A percentile compares a stretch with the other conserved stretches of the same genome.
phyloP scores from a whole-genome alignment of 2,113 vertebrate genomes.

The Pholis gunnellus region DNA sequence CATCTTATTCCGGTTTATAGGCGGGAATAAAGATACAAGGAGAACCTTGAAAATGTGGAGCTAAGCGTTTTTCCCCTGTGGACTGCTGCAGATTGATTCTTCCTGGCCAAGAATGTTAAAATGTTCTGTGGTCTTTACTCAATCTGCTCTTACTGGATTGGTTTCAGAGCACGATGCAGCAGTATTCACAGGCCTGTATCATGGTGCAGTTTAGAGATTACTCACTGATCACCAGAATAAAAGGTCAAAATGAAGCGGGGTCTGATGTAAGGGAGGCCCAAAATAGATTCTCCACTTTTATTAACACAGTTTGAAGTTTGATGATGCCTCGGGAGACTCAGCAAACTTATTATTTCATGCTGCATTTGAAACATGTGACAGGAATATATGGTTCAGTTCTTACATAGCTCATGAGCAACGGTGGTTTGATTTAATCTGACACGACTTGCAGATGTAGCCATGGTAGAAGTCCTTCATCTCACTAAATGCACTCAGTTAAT shows the following conservation, averaged over 20 bases:
- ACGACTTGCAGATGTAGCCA: conserved; percentile 70
- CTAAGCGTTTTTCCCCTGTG: conserved; percentile 68
- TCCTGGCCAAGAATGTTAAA: conserved; percentile 76
- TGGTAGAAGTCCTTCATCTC: conserved; percentile 67
- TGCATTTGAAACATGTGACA: conserved; percentile 71
- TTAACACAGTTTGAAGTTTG: conserved; percentile 67
- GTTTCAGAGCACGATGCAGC: conserved; percentile 71
- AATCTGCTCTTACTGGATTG: conserved; percentile 61
- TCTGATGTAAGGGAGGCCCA: conserved; percentile 58
- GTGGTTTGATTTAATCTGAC: conserved; percentile 70
- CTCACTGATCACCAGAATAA: conserved; percentile 72
- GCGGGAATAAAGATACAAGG: conserved; percentile 54
- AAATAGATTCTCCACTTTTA: conserved; percentile 73
- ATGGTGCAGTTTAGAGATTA: conserved; percentile 63
- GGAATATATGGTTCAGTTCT: conserved; percentile 71
- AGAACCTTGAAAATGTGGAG: conserved; percentile 65
- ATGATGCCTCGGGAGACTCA: conserved; percentile 62
- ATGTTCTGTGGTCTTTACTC: conserved; percentile 71
- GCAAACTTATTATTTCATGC: conserved; percentile 75
- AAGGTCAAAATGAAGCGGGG: conserved; percentile 67
- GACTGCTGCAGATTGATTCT: conserved; percentile 74
- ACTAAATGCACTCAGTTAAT: conserved; percentile 65
- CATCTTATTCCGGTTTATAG: conserved; percentile 54
- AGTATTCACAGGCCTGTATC: conserved; percentile 54
- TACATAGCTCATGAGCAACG: conserved; percentile 69